These are phyloP conservation scores for Melipona beecheii DNA, from an alignment of 2,888 invertebrate species.

Conservation along the genomic window DNA sequence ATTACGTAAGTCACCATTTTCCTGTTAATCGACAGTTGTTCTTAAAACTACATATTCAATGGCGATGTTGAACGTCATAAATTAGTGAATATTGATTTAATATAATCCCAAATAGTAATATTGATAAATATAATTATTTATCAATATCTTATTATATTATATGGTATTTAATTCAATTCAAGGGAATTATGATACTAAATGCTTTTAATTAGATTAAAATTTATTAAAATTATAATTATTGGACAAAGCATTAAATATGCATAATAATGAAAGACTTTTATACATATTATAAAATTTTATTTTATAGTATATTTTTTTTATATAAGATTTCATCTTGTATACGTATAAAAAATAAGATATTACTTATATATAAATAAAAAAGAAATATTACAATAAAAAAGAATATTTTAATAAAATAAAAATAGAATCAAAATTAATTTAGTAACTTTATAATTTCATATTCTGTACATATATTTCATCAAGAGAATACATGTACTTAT, in stretches of 20 bases:
- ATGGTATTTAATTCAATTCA: background rate
- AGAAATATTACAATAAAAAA: background rate
- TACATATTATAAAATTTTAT: background rate
- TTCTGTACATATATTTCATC: background rate
- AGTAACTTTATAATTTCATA: too few relatives aligned
- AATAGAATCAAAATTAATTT: background rate
- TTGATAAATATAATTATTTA: constrained; percentile 11
- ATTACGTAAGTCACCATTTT: background rate
- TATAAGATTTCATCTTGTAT: background rate
- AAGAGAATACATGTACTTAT: background rate
- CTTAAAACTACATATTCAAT: background rate
- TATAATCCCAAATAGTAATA: background rate
- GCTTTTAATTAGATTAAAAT: background rate
- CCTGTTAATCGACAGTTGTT: background rate
- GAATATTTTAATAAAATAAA: background rate
- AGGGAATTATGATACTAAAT: background rate
- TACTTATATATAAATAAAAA: background rate
- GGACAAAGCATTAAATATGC: background rate
- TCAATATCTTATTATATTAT: background rate
- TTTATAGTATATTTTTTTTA: background rate
- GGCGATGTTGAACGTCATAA: background rate
- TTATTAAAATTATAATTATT: background rate
- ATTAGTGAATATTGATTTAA: background rate
- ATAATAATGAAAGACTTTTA: too few relatives aligned
- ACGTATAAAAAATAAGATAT: too few relatives aligned